Evolutionary conservation across 2,888 invertebrate species (phyloP), one percentile per base, ranked within the genome.

Genomic region (Folsomia candida): DNA sequence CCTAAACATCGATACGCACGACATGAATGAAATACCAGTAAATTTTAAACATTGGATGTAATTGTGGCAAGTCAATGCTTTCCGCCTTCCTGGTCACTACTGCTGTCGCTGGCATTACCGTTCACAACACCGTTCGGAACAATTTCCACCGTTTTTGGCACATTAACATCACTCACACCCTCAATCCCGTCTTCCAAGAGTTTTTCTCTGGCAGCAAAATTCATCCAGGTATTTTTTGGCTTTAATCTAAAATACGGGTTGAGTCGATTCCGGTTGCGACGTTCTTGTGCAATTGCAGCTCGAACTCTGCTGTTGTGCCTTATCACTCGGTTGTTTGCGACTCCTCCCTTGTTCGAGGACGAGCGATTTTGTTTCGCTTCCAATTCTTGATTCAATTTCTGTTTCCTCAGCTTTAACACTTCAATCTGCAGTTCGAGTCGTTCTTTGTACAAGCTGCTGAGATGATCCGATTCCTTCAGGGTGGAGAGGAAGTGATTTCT

Each of bases 401-500:
- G 69, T 64, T 78, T 79, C 58, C 78, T 68, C 62, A 79, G 71
- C 68, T 76, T 72, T 51, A 79, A 68, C 14, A 79, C 77, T 61
- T 78, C 77, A 47, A 79, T 78, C 72, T 79, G 79, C 25, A 79
- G 70, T 63, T 78, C 77, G 51, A 79, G 72, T 57, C 78, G 68
- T 20, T 72, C 72, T 47, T 72, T 73, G 29, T 76, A 76, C 57
- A 76, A 69, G 51, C 62, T 73, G 28, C 73, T 70, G 66, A 76
- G 73, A 37, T 68, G 54, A 51, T 73, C 73, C 14, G 71, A 70
- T 59, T 76, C 76, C 51, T 73, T 69, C 6, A 73, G 47, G 2
- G 69, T 73, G 57, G 67, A 68, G 28, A 73, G 70, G 63, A 75
- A 75, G 54, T 73, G 73, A 63, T 73, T 70, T 27, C 71, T 70